phyloP scores from a whole-genome alignment of 2,888 invertebrate species.

The Caenorhabditis virilis region DNA sequence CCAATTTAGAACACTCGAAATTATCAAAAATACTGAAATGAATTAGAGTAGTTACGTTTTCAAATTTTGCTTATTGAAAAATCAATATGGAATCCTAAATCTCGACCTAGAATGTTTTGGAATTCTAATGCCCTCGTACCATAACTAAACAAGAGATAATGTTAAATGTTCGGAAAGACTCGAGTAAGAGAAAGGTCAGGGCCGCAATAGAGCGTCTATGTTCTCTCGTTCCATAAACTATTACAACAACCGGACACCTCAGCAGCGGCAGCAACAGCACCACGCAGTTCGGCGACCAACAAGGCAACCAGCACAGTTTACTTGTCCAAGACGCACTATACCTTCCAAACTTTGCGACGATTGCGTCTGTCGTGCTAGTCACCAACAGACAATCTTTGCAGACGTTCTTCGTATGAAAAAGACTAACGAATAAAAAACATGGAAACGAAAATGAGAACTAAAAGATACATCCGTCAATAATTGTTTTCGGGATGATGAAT shows the following conservation, averaged over 20 bases:
- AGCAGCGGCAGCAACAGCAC: neutral
- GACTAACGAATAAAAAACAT: neutral
- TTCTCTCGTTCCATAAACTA: neutral
- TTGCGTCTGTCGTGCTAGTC: neutral
- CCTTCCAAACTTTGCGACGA: neutral
- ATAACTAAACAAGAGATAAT: too few species aligned
- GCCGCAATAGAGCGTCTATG: neutral
- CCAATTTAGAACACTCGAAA: too few species aligned
- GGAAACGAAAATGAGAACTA: neutral
- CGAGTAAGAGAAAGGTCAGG: constrained; percentile 7
- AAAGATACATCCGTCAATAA: too few species aligned
- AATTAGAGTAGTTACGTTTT: too few species aligned
- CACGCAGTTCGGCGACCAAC: neutral
- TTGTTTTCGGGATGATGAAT: too few species aligned
- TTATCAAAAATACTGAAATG: too few species aligned
- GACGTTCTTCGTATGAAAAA: neutral
- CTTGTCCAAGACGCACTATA: neutral
- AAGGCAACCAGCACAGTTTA: constrained; percentile 1
- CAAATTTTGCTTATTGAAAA: too few species aligned
- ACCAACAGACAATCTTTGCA: neutral
- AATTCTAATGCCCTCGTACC: too few species aligned
- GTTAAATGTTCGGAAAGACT: too few species aligned
- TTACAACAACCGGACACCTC: neutral
- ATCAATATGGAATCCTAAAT: too few species aligned
- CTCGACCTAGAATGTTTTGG: too few species aligned